phyloP scores from a whole-genome alignment of 2,113 vertebrate species.

The Steatornis caripensis region DNA sequence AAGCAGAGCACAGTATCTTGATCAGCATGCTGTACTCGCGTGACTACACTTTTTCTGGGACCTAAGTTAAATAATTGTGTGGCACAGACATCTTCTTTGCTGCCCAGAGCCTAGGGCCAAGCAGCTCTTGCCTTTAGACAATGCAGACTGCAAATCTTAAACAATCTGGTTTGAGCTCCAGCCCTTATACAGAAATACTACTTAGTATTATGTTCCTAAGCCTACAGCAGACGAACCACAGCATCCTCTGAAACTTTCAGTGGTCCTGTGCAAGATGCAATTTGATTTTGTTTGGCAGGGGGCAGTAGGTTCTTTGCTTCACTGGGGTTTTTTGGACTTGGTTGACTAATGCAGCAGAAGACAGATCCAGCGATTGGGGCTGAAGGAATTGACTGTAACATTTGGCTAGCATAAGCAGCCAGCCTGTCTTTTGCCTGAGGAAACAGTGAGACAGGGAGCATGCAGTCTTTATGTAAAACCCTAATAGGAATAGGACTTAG shows the following conservation, averaged over 20 bases:
- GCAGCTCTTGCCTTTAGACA: neutral
- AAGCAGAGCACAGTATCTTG: neutral
- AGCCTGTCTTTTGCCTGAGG: slow-evolving; percentile 13
- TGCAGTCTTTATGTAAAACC: neutral
- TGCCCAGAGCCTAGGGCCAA: neutral
- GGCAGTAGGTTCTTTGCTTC: neutral
- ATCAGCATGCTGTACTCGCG: neutral
- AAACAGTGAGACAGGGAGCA: neutral
- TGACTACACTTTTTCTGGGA: neutral
- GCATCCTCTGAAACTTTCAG: neutral
- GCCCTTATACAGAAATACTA: neutral
- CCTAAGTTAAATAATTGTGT: neutral
- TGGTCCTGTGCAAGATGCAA: neutral
- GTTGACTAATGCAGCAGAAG: neutral
- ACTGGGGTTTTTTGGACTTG: neutral
- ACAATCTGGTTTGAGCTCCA: neutral
- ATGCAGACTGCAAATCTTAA: neutral
- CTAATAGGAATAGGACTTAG: neutral
- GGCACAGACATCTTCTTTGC: neutral
- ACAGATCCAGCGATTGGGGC: neutral
- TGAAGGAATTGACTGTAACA: neutral
- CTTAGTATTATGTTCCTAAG: neutral
- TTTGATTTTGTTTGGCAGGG: neutral
- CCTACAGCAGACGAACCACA: neutral
- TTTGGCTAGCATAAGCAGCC: neutral